Evolutionary conservation across 2,888 invertebrate genomes (phyloP).

Genomic region (Argynnis bischoffii): DNA sequence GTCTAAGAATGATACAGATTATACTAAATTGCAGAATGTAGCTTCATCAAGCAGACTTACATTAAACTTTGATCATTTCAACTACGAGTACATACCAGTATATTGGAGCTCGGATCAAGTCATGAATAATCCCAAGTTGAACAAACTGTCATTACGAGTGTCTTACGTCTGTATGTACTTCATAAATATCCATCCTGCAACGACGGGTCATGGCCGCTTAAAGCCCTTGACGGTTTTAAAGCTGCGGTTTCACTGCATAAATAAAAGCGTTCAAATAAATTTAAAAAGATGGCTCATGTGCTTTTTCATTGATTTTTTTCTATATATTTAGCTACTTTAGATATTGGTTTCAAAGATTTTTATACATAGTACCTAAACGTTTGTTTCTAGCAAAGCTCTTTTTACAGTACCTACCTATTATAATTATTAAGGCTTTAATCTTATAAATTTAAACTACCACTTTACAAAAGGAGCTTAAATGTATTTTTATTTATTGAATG

Average conservation of each 20-base stretch:
- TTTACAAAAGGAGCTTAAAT: too few relatives aligned
- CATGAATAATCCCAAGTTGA: slow-evolving; percentile 49
- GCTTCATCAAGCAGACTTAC: slow-evolving; percentile 7
- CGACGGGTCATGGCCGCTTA: slow-evolving; percentile 80
- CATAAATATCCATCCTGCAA: slow-evolving; percentile 56
- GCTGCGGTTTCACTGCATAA: slow-evolving; percentile 62
- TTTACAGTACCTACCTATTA: too few relatives aligned
- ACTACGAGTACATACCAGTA: slow-evolving; percentile 28
- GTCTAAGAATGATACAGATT: slow-evolving; percentile 5
- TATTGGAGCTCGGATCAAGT: slow-evolving; percentile 41
- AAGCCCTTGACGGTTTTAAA: slow-evolving; percentile 78
- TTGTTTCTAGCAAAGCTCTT: too few relatives aligned
- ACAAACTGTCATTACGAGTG: slow-evolving; percentile 50
- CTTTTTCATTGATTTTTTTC: neutral
- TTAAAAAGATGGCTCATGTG: neutral
- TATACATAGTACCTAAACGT: too few relatives aligned
- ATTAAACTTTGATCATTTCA: slow-evolving; percentile 25
- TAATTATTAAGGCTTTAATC: too few relatives aligned
- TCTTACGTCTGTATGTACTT: slow-evolving; percentile 40
- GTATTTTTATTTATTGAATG: too few relatives aligned
- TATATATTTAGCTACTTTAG: neutral
- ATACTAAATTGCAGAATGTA: neutral
- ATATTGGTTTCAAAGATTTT: too few relatives aligned
- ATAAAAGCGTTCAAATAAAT: slow-evolving; percentile 51
- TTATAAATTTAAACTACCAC: too few relatives aligned